Conservation (phyloP, 1,140 invertebrate genomes). For the Schlechtendalia chinensis region DNA sequence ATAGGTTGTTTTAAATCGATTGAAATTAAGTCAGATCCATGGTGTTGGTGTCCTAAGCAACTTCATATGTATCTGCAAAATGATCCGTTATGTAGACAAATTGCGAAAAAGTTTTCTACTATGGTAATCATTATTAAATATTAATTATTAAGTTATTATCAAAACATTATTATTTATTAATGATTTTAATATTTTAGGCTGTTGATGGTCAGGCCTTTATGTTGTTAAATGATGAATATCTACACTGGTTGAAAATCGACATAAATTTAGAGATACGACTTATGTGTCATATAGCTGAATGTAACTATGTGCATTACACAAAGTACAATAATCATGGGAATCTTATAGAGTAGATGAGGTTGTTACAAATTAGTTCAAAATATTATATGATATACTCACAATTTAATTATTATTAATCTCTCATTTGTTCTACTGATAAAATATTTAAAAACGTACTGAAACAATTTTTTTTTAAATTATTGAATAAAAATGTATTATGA, state of each 20-base stretch:
- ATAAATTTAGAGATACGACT: constrained; percentile 34
- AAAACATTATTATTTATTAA: neutral
- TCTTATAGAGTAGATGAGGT: too few relatives aligned
- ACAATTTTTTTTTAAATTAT: too few relatives aligned
- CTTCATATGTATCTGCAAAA: neutral
- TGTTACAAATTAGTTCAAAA: too few relatives aligned
- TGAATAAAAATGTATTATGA: too few relatives aligned
- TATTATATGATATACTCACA: too few relatives aligned
- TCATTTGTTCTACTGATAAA: too few relatives aligned
- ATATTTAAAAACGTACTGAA: too few relatives aligned
- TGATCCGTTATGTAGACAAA: constrained; percentile 12
- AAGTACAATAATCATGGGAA: constrained; percentile 26
- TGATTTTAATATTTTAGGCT: constrained; percentile 6
- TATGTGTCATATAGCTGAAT: constrained; percentile 30
- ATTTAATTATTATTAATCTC: too few relatives aligned
- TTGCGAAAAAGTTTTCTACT: neutral
- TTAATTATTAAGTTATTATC: neutral
- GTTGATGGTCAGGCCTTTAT: constrained; percentile 37
- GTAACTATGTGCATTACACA: neutral
- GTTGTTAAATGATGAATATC: constrained; percentile 35
- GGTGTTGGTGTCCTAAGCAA: constrained; percentile 16
- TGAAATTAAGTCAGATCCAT: constrained; percentile 16
- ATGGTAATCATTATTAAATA: neutral
- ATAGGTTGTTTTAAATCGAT: constrained; percentile 3
- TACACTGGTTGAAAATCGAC: neutral